These are phyloP conservation scores for Poeciliopsis infans DNA, from an alignment of 2,797 vertebrate genomes.

Conservation along the genomic window DNA sequence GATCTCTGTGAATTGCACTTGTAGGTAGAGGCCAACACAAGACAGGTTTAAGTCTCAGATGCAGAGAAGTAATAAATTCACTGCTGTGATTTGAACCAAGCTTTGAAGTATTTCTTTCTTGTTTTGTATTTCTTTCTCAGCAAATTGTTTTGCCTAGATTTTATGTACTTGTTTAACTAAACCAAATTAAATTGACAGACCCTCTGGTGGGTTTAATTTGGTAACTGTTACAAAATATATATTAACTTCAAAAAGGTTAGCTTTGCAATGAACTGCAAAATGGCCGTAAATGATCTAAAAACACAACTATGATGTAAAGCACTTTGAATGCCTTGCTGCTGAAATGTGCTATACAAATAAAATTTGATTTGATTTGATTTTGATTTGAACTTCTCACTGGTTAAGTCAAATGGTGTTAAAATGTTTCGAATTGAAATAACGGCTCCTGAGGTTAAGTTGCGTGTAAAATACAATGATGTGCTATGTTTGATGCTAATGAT, in stretches of 20 bases:
- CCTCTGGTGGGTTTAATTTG: not conserved
- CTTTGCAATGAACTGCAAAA: not conserved
- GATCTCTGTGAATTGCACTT: not conserved
- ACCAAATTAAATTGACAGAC: not conserved
- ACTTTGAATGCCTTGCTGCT: too few relatives aligned
- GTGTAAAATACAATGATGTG: not conserved
- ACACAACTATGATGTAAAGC: not conserved
- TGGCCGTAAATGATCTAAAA: not conserved
- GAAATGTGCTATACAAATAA: too few relatives aligned
- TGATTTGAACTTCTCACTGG: not conserved
- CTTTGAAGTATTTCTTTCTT: not conserved
- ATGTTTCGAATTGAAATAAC: not conserved
- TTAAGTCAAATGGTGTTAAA: not conserved
- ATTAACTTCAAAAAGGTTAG: not conserved
- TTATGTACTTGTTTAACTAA: not conserved
- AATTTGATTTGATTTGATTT: too few relatives aligned
- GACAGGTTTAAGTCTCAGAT: not conserved
- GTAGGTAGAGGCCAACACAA: not conserved
- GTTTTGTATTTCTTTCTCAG: not conserved
- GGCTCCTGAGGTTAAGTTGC: not conserved
- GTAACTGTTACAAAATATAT: not conserved
- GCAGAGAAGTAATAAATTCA: not conserved
- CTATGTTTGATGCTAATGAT: conserved; percentile 9
- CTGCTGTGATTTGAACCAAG: not conserved
- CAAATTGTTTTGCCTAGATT: not conserved